Base-by-base conservation (phyloP, 2,797 vertebrate genomes). In the Luscinia luscinia region DNA sequence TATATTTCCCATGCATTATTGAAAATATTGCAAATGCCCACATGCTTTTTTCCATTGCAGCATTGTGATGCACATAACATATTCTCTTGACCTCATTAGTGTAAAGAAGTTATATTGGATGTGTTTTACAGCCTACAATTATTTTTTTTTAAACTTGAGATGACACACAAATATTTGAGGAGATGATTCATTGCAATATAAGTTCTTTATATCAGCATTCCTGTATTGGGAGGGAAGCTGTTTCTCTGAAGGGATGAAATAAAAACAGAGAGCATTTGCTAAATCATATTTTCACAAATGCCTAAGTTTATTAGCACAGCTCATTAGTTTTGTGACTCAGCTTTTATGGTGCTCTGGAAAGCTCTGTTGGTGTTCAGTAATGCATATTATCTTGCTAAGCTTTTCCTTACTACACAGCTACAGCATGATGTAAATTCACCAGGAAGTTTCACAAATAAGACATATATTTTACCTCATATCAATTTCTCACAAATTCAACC, bases 1-100 rank as follows among this genome's bases (percentile, higher is more conserved):
- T 91, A 82, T 93, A 95, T 96, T 96, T 93, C 38, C 75, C 89
- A 77, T 97, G 85, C 55, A 89, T 97, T 96, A 97, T 96, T 96
- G 86, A 96, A 96, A 91, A 68, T 96, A 95, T 95, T 97, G 69
- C 85, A 96, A 96, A 93, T 95, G 85, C 94, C 93, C 87, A 92
- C 66, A 66, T 93, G 69, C 9, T 94, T 92, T 95, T 95, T 91
- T 52, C 46, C 51, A 11, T 84, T 74, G 20, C 48, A 87, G 20
- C 93, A 88, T 86, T 89, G 64, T 95, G 93, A 77, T 95, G 72
- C 75, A 63, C 59, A 95, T 95, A 94, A 78, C 87, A 81, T 64
- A 76, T 41, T 95, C 59, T 89, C 34, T 91, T 94, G 90, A 52
- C 61, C 32, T 75, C 75, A 73, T 93, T 92, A 85, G 40, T 8